These are phyloP conservation scores for Macaria liturata DNA, from an alignment of 2,888 invertebrate genomes.

Conservation along the genomic window DNA sequence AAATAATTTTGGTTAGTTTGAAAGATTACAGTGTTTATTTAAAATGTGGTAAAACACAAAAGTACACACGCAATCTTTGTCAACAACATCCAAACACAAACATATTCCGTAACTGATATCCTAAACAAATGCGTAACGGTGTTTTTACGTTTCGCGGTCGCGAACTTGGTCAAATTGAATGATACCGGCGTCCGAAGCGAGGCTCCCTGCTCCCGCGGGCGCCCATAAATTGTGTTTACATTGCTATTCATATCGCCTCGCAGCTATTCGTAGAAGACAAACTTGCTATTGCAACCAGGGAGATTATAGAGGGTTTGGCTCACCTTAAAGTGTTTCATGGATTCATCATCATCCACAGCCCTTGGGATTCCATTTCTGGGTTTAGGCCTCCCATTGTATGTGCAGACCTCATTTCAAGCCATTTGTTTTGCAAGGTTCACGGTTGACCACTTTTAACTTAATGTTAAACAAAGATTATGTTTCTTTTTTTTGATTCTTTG, in stretches of 20 bases:
- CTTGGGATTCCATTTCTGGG: too few species aligned
- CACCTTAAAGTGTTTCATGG: too few species aligned
- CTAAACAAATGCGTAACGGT: background rate
- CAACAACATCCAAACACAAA: too few species aligned
- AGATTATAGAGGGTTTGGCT: background rate
- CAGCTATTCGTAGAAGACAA: conserved; percentile 35
- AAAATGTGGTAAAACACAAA: background rate
- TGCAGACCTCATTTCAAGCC: too few species aligned
- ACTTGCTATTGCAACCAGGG: conserved; percentile 23
- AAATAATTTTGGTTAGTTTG: background rate
- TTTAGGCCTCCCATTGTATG: too few species aligned
- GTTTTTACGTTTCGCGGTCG: conserved; percentile 15
- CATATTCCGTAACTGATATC: too few species aligned
- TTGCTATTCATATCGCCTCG: conserved; percentile 34
- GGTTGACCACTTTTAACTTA: too few species aligned
- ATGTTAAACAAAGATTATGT: too few species aligned
- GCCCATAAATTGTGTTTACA: conserved; percentile 29
- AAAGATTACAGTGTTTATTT: background rate
- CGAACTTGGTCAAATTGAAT: conserved; percentile 31
- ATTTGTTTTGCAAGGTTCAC: too few species aligned
- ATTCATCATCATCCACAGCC: too few species aligned
- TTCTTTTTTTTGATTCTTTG: too few species aligned
- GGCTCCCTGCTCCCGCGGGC: conserved; percentile 17
- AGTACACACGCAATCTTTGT: too few species aligned
- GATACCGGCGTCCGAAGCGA: conserved; percentile 29